A percentile compares a stretch with the other conserved stretches of the same genome.
Conservation (phyloP, 2,888 invertebrate species). For the Tetropium fuscum region DNA sequence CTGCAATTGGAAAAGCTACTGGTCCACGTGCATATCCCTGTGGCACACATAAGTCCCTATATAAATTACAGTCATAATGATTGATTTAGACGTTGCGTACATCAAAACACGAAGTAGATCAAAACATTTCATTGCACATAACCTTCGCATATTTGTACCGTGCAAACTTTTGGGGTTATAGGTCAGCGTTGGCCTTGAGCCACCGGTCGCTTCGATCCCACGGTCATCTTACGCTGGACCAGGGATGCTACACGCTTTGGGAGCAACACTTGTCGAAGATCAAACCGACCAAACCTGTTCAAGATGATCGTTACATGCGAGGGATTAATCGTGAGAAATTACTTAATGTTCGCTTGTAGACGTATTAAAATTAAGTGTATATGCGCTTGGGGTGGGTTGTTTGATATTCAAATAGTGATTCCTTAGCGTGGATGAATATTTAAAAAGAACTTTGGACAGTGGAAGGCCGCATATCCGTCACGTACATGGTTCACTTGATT, state of each 20-base stretch:
- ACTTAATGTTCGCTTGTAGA: constrained; percentile 33
- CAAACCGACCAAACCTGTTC: constrained; percentile 57
- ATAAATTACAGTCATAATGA: too few species aligned
- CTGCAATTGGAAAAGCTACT: too few species aligned
- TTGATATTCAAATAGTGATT: constrained; percentile 56
- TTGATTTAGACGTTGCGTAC: too few species aligned
- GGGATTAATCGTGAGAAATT: constrained; percentile 46
- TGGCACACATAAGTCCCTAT: constrained; percentile 11
- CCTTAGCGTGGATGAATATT: too few species aligned
- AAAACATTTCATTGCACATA: background rate
- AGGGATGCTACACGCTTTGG: constrained; percentile 18
- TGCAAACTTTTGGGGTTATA: constrained; percentile 29
- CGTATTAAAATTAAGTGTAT: constrained; percentile 39
- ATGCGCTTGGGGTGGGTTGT: constrained; percentile 50
- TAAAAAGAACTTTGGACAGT: too few species aligned
- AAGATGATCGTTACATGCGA: constrained; percentile 51
- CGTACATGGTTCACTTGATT: too few species aligned
- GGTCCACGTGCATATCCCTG: too few species aligned
- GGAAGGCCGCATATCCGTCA: too few species aligned
- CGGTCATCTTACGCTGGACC: constrained; percentile 41
- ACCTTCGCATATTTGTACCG: background rate
- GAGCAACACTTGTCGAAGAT: background rate
- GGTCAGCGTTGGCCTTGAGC: constrained; percentile 44
- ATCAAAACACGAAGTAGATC: too few species aligned
- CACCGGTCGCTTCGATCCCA: constrained; percentile 44